Percentiles rank a stretch among this genome's conserved stretches.
Evolutionary conservation across 2,113 vertebrate genomes (phyloP).

Genomic region (Miniopterus natalensis): DNA sequence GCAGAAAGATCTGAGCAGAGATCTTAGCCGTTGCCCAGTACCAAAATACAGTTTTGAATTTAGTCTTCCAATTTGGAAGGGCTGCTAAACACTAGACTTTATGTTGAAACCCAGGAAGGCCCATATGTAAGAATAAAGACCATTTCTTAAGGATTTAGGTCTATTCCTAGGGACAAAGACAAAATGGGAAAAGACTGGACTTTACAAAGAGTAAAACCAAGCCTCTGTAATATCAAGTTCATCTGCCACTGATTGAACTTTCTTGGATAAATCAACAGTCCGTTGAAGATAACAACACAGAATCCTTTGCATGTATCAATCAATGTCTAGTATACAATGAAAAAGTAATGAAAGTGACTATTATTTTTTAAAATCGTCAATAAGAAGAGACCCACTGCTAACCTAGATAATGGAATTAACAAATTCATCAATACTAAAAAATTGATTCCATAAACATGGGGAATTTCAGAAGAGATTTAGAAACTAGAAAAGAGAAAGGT

Average conservation of each 20-base stretch:
- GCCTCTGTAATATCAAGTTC: not conserved
- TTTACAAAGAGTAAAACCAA: not conserved
- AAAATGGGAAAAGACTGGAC: not conserved
- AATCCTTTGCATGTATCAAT: not conserved
- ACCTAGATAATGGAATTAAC: not conserved
- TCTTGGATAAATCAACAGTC: not conserved
- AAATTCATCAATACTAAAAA: not conserved
- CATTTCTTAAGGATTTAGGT: not conserved
- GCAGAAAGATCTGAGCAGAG: not conserved
- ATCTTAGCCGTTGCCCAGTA: not conserved
- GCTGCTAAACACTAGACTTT: constrained; percentile 6
- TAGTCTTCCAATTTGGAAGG: not conserved
- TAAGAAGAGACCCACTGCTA: not conserved
- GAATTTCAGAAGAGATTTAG: not conserved
- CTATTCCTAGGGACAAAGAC: not conserved
- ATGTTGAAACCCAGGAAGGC: not conserved
- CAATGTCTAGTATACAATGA: not conserved
- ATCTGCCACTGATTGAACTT: not conserved
- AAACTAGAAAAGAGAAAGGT: not conserved
- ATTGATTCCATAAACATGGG: not conserved
- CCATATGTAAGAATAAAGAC: not conserved
- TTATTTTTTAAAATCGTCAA: not conserved
- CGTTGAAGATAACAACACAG: not conserved
- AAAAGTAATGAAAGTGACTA: not conserved
- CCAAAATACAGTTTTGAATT: not conserved